Percentiles rank a stretch among this genome's conserved stretches.
phyloP scores from a whole-genome alignment of 2,888 invertebrate species.

The Machimus rusticus region DNA sequence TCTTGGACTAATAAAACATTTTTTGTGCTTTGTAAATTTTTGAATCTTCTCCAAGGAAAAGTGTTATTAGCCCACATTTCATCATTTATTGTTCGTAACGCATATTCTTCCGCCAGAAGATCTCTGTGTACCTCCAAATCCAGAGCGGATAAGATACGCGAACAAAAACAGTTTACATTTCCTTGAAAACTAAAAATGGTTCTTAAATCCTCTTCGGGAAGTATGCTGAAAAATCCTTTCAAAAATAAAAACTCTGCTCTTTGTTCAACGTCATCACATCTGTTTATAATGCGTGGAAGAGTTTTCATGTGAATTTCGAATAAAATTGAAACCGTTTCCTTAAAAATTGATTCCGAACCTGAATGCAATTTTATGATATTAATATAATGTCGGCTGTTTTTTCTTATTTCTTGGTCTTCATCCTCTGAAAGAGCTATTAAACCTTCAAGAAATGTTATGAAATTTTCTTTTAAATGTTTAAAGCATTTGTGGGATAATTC shows the following conservation, averaged over 20 bases:
- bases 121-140: constrained; percentile 65
- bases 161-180: constrained; percentile 68
- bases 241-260: constrained; percentile 70
- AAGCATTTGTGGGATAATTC: constrained; percentile 68
- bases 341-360: constrained; percentile 45
- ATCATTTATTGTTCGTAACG: constrained; percentile 56
- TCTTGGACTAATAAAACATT: constrained; percentile 65
- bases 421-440: constrained; percentile 75
- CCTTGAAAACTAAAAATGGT: constrained; percentile 65
- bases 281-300: constrained; percentile 72
- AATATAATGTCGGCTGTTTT: constrained; percentile 59
- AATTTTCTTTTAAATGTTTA: constrained; percentile 70
- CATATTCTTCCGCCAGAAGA: constrained; percentile 66
- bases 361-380: constrained; percentile 46
- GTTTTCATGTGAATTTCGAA: constrained; percentile 62
- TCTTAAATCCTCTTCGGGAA: constrained; percentile 68
- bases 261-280: constrained; percentile 72
- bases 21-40: constrained; percentile 66
- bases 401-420: constrained; percentile 66
- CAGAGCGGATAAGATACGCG: constrained; percentile 66
- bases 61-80: constrained; percentile 57
- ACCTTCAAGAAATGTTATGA: constrained; percentile 71
- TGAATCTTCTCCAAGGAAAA: constrained; percentile 72
- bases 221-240: constrained; percentile 71
- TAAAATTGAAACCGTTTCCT: constrained; percentile 17